Conservation (phyloP, 2,797 vertebrate genomes). For the Menidia menidia region DNA sequence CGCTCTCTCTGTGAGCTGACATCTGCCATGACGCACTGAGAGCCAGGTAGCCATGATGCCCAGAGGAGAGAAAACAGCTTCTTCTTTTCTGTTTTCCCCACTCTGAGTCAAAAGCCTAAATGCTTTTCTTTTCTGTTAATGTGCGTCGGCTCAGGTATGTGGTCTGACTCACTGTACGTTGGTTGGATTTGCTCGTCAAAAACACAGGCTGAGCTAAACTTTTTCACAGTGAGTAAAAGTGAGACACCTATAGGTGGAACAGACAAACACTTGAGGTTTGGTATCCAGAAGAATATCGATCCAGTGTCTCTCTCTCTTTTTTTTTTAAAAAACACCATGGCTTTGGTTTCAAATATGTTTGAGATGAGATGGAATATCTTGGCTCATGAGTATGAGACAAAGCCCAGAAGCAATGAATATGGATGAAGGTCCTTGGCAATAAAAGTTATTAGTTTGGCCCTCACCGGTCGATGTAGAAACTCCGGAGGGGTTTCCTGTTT, state of each 20-base stretch:
- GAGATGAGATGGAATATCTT: too few species aligned
- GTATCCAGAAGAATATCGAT: background rate
- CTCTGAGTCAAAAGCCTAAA: background rate
- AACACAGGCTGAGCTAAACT: background rate
- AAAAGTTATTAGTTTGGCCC: too few species aligned
- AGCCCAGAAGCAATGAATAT: too few species aligned
- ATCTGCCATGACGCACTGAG: constrained; percentile 77
- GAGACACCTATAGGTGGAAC: too few species aligned
- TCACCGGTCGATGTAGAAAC: too few species aligned
- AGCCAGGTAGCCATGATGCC: constrained; percentile 75
- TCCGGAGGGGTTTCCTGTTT: too few species aligned
- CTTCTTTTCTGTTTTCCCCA: background rate
- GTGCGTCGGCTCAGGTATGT: background rate
- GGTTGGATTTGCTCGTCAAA: background rate
- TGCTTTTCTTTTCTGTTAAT: too few species aligned
- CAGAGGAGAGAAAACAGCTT: constrained; percentile 40
- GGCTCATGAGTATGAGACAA: too few species aligned
- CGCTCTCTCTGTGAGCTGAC: constrained; percentile 71
- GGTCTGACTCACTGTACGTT: constrained; percentile 13
- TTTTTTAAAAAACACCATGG: too few species aligned
- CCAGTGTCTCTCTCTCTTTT: background rate
- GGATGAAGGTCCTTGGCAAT: too few species aligned
- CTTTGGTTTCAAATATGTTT: too few species aligned
- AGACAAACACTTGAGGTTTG: background rate
- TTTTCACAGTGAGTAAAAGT: background rate